Conservation (phyloP, 1,140 invertebrate species). For the Lordiphosa collinella region DNA sequence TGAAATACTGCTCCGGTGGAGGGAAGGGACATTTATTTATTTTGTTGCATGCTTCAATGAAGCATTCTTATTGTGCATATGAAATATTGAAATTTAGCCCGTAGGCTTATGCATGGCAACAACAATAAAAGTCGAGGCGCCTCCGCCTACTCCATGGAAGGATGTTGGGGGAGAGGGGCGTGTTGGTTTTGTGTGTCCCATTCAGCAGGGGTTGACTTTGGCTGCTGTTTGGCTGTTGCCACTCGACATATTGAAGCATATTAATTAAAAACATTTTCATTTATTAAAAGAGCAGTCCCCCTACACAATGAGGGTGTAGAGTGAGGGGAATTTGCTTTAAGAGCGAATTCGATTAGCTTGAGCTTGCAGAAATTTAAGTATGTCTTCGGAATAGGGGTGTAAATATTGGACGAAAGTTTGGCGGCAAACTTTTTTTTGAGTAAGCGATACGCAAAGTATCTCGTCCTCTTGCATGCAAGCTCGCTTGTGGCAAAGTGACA, state of each 20-base stretch:
- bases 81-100: slow-evolving; percentile 53
- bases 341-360: no score
- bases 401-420: no score
- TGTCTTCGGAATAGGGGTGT: no score
- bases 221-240: slow-evolving; percentile 29
- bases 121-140: slow-evolving; percentile 40
- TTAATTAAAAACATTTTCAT: slow-evolving; percentile 74
- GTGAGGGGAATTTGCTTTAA: no score
- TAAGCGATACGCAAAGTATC: no score
- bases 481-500: no score
- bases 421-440: no score
- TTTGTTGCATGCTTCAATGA: slow-evolving; percentile 32
- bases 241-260: slow-evolving; percentile 73
- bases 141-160: slow-evolving; percentile 19
- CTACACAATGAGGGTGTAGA: neutral
- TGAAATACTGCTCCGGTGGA: neutral
- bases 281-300: slow-evolving; percentile 61
- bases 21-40: slow-evolving; percentile 18
- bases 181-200: neutral
- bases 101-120: slow-evolving; percentile 38
- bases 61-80: slow-evolving; percentile 38
- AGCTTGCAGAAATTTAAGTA: no score
- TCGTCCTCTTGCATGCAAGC: no score
- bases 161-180: no score
- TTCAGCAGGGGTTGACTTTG: slow-evolving; percentile 18